Percentiles rank a stretch among this genome's conserved stretches.
Conservation (phyloP, 2,888 invertebrate species). For the Conchocele bisecta region DNA sequence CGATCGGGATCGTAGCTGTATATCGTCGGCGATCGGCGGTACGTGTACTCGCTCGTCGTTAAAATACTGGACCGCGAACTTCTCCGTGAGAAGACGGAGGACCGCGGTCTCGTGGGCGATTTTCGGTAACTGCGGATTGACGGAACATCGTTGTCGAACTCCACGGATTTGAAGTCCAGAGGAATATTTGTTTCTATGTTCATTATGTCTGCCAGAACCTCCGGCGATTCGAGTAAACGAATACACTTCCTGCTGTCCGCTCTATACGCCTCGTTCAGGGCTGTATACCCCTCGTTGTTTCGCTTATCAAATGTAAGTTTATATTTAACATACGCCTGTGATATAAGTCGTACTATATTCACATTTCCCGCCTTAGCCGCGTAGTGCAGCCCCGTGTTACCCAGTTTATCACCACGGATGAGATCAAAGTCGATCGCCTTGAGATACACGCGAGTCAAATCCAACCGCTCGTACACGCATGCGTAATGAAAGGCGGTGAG, state of each 20-base stretch:
- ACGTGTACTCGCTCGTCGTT: slow-evolving; percentile 39
- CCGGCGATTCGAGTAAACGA: slow-evolving; percentile 49
- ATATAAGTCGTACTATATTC: slow-evolving; percentile 64
- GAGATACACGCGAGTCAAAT: slow-evolving; percentile 72
- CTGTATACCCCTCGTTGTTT: slow-evolving; percentile 63
- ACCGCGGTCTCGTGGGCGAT: slow-evolving; percentile 40
- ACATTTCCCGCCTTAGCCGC: slow-evolving; percentile 73
- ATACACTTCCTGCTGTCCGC: slow-evolving; percentile 55
- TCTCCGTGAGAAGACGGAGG: slow-evolving; percentile 44
- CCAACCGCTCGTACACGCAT: slow-evolving; percentile 74
- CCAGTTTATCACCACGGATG: slow-evolving; percentile 72
- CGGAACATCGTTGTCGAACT: slow-evolving; percentile 24
- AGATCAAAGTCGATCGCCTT: slow-evolving; percentile 80
- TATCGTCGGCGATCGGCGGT: slow-evolving; percentile 46
- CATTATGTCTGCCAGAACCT: slow-evolving; percentile 26
- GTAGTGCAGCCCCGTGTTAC: slow-evolving; percentile 81
- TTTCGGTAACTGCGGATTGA: slow-evolving; percentile 43
- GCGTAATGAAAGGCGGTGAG: slow-evolving; percentile 80
- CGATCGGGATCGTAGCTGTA: slow-evolving; percentile 37
- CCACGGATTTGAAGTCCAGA: slow-evolving; percentile 49
- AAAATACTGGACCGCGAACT: slow-evolving; percentile 50
- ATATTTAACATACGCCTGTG: slow-evolving; percentile 63
- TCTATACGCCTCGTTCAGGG: slow-evolving; percentile 61
- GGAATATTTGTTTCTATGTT: slow-evolving; percentile 51
- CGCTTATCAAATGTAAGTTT: slow-evolving; percentile 51